Evolutionary conservation across 2,113 vertebrate species (phyloP).

Genomic region (Manacus vitellinus): DNA sequence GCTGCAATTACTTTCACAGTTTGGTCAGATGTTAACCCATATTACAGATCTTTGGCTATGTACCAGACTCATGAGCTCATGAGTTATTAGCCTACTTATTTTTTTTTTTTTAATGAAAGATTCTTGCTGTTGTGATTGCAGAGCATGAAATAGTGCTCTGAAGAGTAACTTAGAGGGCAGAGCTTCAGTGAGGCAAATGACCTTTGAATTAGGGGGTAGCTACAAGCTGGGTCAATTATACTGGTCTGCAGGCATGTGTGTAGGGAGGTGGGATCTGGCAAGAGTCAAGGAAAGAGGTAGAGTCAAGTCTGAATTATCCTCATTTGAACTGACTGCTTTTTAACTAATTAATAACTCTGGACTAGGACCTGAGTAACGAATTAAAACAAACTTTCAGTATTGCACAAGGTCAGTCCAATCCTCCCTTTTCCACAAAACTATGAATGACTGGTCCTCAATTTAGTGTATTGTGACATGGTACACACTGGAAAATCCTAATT

Average conservation of each 20-base stretch:
- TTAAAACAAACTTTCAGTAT: not conserved
- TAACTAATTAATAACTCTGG: not conserved
- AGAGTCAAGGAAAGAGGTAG: not conserved
- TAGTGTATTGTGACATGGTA: not conserved
- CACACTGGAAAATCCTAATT: not conserved
- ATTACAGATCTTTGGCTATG: not conserved
- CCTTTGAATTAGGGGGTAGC: not conserved
- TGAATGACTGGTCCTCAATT: not conserved
- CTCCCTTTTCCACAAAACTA: not conserved
- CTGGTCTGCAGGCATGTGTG: not conserved
- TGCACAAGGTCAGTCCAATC: not conserved
- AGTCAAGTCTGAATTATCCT: not conserved
- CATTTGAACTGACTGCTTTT: not conserved
- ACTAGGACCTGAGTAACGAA: not conserved
- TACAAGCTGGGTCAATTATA: constrained; percentile 15
- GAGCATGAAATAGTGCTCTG: not conserved
- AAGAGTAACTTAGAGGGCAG: not conserved
- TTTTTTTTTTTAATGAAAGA: not conserved
- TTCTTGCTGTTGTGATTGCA: not conserved
- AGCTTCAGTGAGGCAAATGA: not conserved
- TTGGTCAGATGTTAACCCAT: constrained; percentile 31
- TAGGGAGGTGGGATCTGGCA: not conserved
- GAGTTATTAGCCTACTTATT: not conserved
- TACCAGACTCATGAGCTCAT: not conserved
- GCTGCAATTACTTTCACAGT: constrained; percentile 15